Base-by-base conservation (phyloP, 2,888 invertebrate genomes). In the Callosobruchus maculatus region DNA sequence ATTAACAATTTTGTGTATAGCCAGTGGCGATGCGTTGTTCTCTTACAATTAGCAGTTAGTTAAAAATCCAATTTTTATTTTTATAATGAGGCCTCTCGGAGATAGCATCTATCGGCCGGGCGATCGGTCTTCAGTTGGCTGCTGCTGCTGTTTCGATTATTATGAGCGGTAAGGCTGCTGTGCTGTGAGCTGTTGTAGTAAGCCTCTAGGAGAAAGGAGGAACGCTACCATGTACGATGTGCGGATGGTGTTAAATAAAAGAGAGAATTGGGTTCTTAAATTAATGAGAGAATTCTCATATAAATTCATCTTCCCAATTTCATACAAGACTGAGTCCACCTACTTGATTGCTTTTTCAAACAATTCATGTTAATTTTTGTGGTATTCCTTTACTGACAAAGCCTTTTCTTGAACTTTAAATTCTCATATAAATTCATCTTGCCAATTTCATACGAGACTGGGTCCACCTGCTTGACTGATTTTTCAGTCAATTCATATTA, bases 21-120 rank as follows among this genome's bases (percentile, higher is more conserved):
- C 49, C 49, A 49, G 49, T 49, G 49, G 49, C 49, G 49, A 49
- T 49, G 49, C 49, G 5, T 49, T 49, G 49, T 49, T 49, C 49
- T 49, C 49, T 49, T 49, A 49, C 70, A 70, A 70, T 70, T 70
- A 70, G 26, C 70, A 70, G 26, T 70, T 26, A 26, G 70, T 70
- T 70, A 70, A 70, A 70, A 70, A 70, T 70, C 70, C 70, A 70
- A 70, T 70, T 26, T 70, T 70, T 21, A 22, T 22, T 70, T 26
- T 22, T 21, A 22, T 70, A 70, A 70, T 70, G 70, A 70, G 49
- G 49, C 49, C 49, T 49, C 49, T 49, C 49, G 13, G 26, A 49
- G 49, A 49, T 49, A 49, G 49, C 49, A 49, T 49, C 49, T 49
- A 49, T 49, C 49, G 49, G 13, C 2, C 13, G 49, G 49, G 13